Base-by-base conservation (phyloP, 2,113 vertebrate species). In the Callocephalon fimbriatum region DNA sequence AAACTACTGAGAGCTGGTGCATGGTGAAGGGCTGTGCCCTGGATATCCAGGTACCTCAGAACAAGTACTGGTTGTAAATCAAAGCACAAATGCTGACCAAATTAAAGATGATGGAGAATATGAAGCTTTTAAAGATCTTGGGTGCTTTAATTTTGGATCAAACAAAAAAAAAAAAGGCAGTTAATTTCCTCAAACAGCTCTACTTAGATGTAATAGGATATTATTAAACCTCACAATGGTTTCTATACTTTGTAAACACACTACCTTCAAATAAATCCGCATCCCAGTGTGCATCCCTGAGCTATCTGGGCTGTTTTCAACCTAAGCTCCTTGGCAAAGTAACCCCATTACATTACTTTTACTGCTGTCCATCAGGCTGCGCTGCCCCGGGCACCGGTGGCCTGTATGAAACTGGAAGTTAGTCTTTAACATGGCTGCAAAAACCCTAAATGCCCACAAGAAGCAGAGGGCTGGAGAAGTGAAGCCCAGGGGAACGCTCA, bases 221-320 rank as follows among this genome's bases (percentile, higher is more conserved):
- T 56, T 78, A 78, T 32, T 87, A 77, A 84, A 83, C 75, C 38
- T 72, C 73, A 67, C 44, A 94, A 42, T 44, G 72, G 61, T 54
- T 74, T 86, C 67, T 53, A 19, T 45, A n/a, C 58, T 67, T 75
- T 80, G 44, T 29, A 88, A 92, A 67, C 73, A 92, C 32, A 51
- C 3, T 26, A 20, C 32, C 35, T 81, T 66, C 89, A 75, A 37
- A 74, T 38, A 84, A 92, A 63, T 8, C 58, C 90, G 67, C 26
- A 23, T 62, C 45, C 26, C 79, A 51, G 0, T 13, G 48, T 35
- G 62, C 3, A 4, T 20, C 63, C 32, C 72, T 47, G 42, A 70
- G 50, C 50, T 75, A 29, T 29, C 2, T 32, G 77, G 83, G 68
- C 59, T 67, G 45, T 45, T 91, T 37, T 58, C 42, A 86, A 42